A percentile compares a stretch with the other conserved stretches of the same genome.
Evolutionary conservation across 2,888 invertebrate genomes (phyloP).

Genomic region (Sarcophaga rosellei): DNA sequence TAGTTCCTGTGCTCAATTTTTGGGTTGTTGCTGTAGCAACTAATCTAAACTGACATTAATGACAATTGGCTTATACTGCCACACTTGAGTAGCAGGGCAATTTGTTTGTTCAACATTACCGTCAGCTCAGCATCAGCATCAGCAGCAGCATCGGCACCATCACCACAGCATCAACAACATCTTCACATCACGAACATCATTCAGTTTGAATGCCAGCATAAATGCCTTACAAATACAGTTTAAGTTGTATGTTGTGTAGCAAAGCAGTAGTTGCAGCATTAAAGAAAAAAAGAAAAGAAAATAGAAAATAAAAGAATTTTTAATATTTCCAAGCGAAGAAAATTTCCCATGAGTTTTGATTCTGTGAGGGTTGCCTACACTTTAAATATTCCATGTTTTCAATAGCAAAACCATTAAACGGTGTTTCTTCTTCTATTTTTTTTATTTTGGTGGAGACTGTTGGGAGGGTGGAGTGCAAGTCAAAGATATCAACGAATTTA

Average conservation of each 20-base stretch:
- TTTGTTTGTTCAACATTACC: slow-evolving; percentile 47
- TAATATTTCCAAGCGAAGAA: slow-evolving; percentile 7
- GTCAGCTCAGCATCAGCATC: neutral
- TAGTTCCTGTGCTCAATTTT: neutral
- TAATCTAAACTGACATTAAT: slow-evolving; percentile 64
- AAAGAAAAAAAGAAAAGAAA: neutral
- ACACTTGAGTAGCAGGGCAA: slow-evolving; percentile 62
- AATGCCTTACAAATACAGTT: neutral
- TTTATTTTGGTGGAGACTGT: neutral
- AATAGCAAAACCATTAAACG: slow-evolving; percentile 25
- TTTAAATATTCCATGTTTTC: neutral
- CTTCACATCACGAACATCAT: slow-evolving; percentile 13
- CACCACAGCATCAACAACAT: neutral
- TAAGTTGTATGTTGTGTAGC: neutral
- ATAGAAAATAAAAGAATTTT: neutral
- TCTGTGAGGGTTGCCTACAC: slow-evolving; percentile 1
- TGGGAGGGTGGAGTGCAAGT: neutral
- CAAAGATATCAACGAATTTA: no score
- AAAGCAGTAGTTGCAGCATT: neutral
- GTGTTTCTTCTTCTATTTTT: neutral
- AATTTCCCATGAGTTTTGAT: slow-evolving; percentile 57
- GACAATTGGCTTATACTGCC: slow-evolving; percentile 62
- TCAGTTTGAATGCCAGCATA: slow-evolving; percentile 9
- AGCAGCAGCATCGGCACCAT: slow-evolving; percentile 4
- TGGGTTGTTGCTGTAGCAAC: slow-evolving; percentile 21